phyloP scores from a whole-genome alignment of 2,797 vertebrate species.

The Hypotaenidia philippensis region DNA sequence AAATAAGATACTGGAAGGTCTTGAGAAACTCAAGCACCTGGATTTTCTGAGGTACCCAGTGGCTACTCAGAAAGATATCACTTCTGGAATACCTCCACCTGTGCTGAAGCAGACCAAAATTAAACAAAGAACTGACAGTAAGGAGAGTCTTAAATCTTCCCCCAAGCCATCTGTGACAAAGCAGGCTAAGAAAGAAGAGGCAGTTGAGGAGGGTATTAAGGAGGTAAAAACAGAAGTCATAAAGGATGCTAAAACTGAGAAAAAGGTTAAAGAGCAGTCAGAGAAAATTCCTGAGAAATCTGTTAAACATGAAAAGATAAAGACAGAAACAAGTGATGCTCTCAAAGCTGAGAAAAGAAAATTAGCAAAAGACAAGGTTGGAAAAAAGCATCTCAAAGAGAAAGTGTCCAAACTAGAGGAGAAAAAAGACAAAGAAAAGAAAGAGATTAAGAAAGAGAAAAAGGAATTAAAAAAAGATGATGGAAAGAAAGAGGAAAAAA shows the following conservation, averaged over 20 bases:
- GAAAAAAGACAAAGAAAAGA: slow-evolving; percentile 98
- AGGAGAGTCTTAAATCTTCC: slow-evolving; percentile 95
- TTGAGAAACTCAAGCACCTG: slow-evolving; percentile 96
- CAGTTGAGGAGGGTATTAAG: slow-evolving; percentile 85
- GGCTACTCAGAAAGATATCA: slow-evolving; percentile 94
- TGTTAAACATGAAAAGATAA: slow-evolving; percentile 85
- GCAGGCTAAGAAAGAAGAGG: slow-evolving; percentile 87
- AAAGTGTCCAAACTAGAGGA: slow-evolving; percentile 93
- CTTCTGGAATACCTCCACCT: slow-evolving; percentile 86
- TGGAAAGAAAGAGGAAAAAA: slow-evolving; percentile 92
- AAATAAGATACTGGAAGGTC: slow-evolving; percentile 98
- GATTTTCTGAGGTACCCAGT: slow-evolving; percentile 96
- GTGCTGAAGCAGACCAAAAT: slow-evolving; percentile 94
- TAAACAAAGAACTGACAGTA: slow-evolving; percentile 95
- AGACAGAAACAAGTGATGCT: slow-evolving; percentile 83
- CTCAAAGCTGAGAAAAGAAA: slow-evolving; percentile 93
- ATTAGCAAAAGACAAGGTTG: slow-evolving; percentile 88
- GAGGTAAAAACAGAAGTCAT: slow-evolving; percentile 86
- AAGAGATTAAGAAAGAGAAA: slow-evolving; percentile 93
- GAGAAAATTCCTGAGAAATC: slow-evolving; percentile 88
- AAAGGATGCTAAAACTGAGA: slow-evolving; percentile 92
- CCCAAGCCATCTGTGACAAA: slow-evolving; percentile 87
- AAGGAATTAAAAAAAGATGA: slow-evolving; percentile 93
- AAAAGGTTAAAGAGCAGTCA: slow-evolving; percentile 86
- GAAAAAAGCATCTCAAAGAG: slow-evolving; percentile 92